phyloP scores from a whole-genome alignment of 1,140 invertebrate genomes.

The Aethina tumida region DNA sequence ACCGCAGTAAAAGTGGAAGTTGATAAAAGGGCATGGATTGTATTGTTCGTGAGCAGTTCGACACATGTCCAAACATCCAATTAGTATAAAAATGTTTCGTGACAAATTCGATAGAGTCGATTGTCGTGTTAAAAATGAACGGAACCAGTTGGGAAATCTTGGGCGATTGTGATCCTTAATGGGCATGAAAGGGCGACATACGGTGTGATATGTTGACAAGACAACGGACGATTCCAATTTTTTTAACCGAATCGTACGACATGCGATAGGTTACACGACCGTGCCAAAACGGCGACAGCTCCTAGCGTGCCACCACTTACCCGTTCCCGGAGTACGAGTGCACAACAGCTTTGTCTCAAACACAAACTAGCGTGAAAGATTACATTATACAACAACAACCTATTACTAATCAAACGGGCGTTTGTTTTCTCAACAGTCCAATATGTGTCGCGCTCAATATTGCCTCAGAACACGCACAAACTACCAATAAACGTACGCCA shows the following conservation, averaged over 20 bases:
- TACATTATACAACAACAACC: constrained; percentile 30
- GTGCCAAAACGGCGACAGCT: constrained; percentile 2
- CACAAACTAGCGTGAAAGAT: constrained; percentile 29
- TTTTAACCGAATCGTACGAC: constrained; percentile 12
- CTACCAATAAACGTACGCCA: too few species aligned
- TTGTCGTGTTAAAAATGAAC: constrained; percentile 3
- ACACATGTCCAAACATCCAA: constrained; percentile 26
- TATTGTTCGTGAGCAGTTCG: constrained; percentile 13
- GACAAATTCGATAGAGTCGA: constrained; percentile 17
- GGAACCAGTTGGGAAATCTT: constrained; percentile 10
- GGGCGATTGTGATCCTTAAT: constrained; percentile 11
- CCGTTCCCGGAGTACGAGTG: constrained; percentile 18
- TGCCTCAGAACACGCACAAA: constrained; percentile 26
- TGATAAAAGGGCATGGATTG: constrained; percentile 11
- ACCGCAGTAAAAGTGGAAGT: constrained; percentile 10
- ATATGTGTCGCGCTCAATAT: constrained; percentile 28
- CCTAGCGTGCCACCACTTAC: too few species aligned
- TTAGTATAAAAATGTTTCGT: constrained; percentile 24
- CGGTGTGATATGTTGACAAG: constrained; percentile 32
- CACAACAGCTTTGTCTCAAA: constrained; percentile 20
- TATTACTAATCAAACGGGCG: constrained; percentile 30
- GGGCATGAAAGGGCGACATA: constrained; percentile 20
- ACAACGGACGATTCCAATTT: constrained; percentile 14
- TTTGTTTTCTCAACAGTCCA: constrained; percentile 32
- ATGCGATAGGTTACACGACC: constrained; percentile 10